These are phyloP conservation scores for Augochlora pura DNA, from an alignment of 1,140 invertebrate genomes.

Conservation along the genomic window DNA sequence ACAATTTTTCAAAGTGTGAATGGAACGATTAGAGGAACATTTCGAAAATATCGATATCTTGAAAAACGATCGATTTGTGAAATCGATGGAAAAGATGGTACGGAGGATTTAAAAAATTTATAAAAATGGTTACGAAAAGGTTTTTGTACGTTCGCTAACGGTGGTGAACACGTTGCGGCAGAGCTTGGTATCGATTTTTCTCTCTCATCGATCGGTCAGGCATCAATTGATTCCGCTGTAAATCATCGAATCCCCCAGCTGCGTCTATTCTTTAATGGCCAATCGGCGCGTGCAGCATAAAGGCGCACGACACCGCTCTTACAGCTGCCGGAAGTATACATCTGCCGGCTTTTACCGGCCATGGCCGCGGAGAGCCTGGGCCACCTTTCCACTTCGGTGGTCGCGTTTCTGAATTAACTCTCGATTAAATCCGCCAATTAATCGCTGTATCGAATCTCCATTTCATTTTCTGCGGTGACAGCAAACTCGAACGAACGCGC, in stretches of 20 bases:
- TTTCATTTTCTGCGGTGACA: neutral
- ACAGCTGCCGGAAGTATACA: conserved; percentile 76
- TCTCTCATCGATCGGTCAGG: neutral
- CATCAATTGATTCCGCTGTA: conserved; percentile 52
- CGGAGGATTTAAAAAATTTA: too few species aligned
- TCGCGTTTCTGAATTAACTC: neutral
- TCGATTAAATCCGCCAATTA: conserved; percentile 15
- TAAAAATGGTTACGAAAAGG: too few species aligned
- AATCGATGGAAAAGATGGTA: too few species aligned
- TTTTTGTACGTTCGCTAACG: too few species aligned
- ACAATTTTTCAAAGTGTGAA: too few species aligned
- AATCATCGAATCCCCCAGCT: conserved; percentile 54
- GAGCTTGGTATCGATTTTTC: neutral
- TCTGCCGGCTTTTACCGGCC: conserved; percentile 72
- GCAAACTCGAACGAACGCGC: too few species aligned
- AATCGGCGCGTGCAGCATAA: conserved; percentile 70
- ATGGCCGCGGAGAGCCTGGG: conserved; percentile 64
- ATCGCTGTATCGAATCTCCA: neutral
- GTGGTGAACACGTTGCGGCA: too few species aligned
- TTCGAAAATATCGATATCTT: too few species aligned
- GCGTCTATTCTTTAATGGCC: conserved; percentile 58
- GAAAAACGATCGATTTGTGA: too few species aligned
- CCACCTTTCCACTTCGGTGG: conserved; percentile 6
- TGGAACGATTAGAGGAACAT: neutral
- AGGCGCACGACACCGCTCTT: conserved; percentile 67